Evolutionary conservation across 2,797 vertebrate species (phyloP).

Genomic region (Trematomus bernacchii): DNA sequence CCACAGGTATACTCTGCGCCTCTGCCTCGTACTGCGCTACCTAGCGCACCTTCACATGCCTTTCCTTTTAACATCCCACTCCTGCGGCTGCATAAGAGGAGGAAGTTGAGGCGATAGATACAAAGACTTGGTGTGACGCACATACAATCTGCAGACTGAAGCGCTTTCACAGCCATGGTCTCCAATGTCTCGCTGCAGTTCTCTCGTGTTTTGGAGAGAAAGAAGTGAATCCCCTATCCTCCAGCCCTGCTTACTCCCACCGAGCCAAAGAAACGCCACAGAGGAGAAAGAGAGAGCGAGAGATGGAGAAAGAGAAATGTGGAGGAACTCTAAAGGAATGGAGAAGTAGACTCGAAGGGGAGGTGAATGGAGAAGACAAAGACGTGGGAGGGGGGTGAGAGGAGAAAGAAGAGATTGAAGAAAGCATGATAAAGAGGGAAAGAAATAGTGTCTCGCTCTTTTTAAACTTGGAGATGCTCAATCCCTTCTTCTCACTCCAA

Average conservation of each 20-base stretch:
- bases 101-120: conserved; percentile 77
- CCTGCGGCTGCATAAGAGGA: conserved; percentile 77
- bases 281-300: conserved; percentile 68
- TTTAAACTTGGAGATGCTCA: conserved; percentile 91
- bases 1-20: conserved; percentile 78
- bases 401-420: conserved; percentile 74
- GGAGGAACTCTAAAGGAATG: conserved; percentile 74
- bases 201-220: conserved; percentile 78
- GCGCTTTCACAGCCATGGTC: conserved; percentile 81
- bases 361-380: conserved; percentile 79
- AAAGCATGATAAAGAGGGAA: conserved; percentile 75
- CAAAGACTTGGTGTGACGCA: conserved; percentile 77
- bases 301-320: conserved; percentile 71
- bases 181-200: conserved; percentile 79
- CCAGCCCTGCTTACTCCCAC: conserved; percentile 72
- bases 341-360: conserved; percentile 71
- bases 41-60: conserved; percentile 81
- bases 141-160: conserved; percentile 83
- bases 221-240: conserved; percentile 79
- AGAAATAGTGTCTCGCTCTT: conserved; percentile 80
- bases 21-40: conserved; percentile 72
- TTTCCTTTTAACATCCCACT: conserved; percentile 85
- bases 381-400: conserved; percentile 59
- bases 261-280: conserved; percentile 70
- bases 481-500: conserved; percentile 94